These are phyloP conservation scores for Enhydra lutris DNA, from an alignment of 2,113 vertebrate genomes.

Conservation along the genomic window DNA sequence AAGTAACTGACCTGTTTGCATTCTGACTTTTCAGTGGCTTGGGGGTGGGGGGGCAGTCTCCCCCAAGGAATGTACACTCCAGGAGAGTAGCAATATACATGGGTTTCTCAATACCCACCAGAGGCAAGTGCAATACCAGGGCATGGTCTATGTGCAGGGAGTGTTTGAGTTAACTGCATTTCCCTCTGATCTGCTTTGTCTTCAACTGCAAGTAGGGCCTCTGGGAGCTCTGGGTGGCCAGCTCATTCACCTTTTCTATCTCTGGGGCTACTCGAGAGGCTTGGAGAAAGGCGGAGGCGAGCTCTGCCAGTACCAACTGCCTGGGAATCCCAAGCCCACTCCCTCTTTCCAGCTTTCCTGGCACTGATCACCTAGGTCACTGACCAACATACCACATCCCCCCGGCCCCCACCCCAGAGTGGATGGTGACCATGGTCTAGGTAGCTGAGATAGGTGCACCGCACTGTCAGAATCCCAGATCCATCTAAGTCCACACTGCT, in stretches of 20 bases:
- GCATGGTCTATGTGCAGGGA: accelerated
- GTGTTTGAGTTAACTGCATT: background rate
- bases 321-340: background rate
- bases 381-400: background rate
- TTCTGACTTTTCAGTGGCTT: background rate
- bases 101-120: background rate
- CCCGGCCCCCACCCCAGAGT: accelerated
- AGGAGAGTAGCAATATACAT: accelerated
- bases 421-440: background rate
- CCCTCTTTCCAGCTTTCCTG: too few species aligned
- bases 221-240: background rate
- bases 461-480: background rate
- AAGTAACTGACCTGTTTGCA: too few species aligned
- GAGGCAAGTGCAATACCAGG: background rate
- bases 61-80: background rate
- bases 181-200: background rate
- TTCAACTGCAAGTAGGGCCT: background rate
- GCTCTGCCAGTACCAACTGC: background rate
- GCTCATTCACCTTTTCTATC: accelerated
- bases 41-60: background rate
- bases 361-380: too few species aligned
- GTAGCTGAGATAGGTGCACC: accelerated
- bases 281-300: accelerated
- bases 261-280: accelerated
- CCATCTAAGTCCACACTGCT: too few species aligned